These are phyloP conservation scores for Huso huso DNA, from an alignment of 2,797 vertebrate species.

Conservation along the genomic window DNA sequence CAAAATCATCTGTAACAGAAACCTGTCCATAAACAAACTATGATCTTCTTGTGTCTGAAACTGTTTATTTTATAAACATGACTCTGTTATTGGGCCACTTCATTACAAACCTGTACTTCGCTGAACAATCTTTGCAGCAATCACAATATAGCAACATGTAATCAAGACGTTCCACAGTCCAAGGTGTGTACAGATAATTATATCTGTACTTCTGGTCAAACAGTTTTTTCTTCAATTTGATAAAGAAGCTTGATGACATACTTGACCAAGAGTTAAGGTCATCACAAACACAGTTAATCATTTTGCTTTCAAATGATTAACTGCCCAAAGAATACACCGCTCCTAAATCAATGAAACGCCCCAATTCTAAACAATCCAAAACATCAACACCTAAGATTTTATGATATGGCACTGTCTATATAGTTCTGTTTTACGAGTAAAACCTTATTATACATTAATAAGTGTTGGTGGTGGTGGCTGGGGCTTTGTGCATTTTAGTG, in stretches of 20 bases:
- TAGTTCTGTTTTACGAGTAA: conserved; percentile 70
- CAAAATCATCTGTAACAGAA: too few species aligned
- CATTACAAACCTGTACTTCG: too few species aligned
- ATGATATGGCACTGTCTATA: conserved; percentile 64
- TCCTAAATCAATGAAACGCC: conserved; percentile 53
- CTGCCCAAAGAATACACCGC: conserved; percentile 45
- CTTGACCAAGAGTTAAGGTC: conserved; percentile 21
- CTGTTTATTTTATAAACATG: too few species aligned
- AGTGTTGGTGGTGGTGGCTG: conserved; percentile 63
- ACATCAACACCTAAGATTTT: conserved; percentile 63
- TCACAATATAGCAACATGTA: too few species aligned
- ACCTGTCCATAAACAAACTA: too few species aligned
- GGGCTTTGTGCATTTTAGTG: conserved; percentile 59
- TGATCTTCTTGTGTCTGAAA: too few species aligned
- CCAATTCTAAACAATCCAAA: conserved; percentile 55
- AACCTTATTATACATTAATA: conserved; percentile 72
- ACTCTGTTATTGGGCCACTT: too few species aligned
- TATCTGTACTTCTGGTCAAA: too few species aligned
- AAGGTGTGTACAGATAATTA: too few species aligned
- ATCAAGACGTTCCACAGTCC: too few species aligned
- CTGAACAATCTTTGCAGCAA: too few species aligned
- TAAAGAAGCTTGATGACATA: conserved; percentile 21
- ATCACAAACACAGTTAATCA: conserved; percentile 10
- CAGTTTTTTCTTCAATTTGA: background rate
- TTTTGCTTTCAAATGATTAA: conserved; percentile 48